Conservation (phyloP, 2,113 vertebrate species). For the Malaclemys terrapin region DNA sequence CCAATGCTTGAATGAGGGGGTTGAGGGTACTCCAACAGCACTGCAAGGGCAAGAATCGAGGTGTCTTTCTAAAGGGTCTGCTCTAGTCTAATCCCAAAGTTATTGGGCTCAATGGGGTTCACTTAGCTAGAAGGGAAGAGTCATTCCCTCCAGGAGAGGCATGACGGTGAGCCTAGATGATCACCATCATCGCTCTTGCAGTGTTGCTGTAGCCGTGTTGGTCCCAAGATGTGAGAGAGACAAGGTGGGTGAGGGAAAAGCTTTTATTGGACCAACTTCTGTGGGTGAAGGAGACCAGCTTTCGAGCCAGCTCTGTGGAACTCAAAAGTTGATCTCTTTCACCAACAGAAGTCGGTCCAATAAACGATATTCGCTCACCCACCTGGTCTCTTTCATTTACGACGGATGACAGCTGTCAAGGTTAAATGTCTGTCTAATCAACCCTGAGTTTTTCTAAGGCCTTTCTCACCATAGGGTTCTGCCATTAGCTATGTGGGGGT, state of each 20-base stretch:
- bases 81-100: neutral
- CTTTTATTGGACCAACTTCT: neutral
- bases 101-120: neutral
- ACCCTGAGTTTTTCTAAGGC: neutral
- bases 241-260: neutral
- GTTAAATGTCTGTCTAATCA: neutral
- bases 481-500: neutral
- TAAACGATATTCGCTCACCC: neutral
- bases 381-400: neutral
- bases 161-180: no score
- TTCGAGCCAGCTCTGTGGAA: neutral
- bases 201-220: no score
- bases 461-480: neutral
- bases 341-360: neutral
- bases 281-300: neutral
- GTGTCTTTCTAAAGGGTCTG: neutral
- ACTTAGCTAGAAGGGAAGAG: neutral
- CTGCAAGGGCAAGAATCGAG: neutral
- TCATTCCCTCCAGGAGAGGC: no score
- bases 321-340: neutral
- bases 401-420: neutral
- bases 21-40: neutral
- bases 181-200: no score
- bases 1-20: neutral
- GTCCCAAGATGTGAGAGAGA: neutral